Evolutionary conservation across 2,797 vertebrate genomes (phyloP), one percentile per base, ranked within the genome.

Genomic region (Melanotaenia pygmaea): DNA sequence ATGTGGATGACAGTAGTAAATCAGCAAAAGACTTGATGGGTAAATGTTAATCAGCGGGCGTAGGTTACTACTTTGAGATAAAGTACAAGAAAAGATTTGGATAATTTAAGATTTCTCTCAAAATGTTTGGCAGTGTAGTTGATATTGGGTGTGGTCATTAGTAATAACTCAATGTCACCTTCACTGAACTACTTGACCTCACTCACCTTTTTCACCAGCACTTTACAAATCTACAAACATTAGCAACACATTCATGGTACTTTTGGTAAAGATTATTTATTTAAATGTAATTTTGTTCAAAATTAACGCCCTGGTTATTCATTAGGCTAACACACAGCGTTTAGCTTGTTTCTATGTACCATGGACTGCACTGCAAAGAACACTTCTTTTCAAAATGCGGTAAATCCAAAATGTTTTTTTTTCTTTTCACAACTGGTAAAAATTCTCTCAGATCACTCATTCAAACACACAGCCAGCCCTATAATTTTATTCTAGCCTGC

Each of bases 151-250:
- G 37, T 53, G 90, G 91, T 92, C 89, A 83, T 87, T 72, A 18
- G 72, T 38, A 28, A 28, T 2, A 5, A 88, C 80, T 91, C 93
- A 94, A 94, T 91, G 94, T 94, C 93, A 94, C 93, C 93, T 94
- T 94, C 91, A 90, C 72, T 62, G 53, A 68, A 59, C 37, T 18
- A 26, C 65, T 79, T 68, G 40, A 79, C 89, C 80, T 81, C 53
- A 75, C 64, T 68, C 57, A 76, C 68, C 72, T 77, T 51, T 70
- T 57, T 65, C 3, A 0, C 26, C 40, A 7, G 38, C 26, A 28
- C 40, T 53, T 60, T 30, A 28, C 67, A 22, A 14, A 14, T 32
- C 6, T 34, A 53, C 28, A 28, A n/a, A 53, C 11, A 5, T 62
- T 28, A 59, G 54, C 5, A 56, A n/a, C 50, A 64, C 18, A 67